Conservation (phyloP, 2,113 vertebrate species). For the Chaenogobius annularis region DNA sequence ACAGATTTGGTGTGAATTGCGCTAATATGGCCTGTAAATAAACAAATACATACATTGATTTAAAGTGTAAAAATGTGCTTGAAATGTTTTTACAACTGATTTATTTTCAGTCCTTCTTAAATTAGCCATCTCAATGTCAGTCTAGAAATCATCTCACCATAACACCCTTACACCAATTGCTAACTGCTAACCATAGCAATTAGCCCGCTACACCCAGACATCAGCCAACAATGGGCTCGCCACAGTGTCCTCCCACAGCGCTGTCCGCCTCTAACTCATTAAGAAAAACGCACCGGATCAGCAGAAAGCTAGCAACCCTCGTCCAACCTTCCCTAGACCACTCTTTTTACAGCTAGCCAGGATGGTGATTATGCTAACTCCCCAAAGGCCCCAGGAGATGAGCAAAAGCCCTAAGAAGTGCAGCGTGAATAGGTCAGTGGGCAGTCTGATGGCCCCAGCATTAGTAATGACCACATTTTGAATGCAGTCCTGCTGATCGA, state of each 20-base stretch:
- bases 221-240: slow-evolving; percentile 6
- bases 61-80: too few relatives aligned
- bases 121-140: too few relatives aligned
- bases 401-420: background rate
- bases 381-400: slow-evolving; percentile 1
- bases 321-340: slow-evolving; percentile 5
- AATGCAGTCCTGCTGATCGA: slow-evolving; percentile 30
- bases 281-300: slow-evolving; percentile 35
- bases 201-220: slow-evolving; percentile 13
- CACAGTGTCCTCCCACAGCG: background rate
- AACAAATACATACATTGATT: too few relatives aligned
- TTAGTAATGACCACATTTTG: slow-evolving; percentile 22
- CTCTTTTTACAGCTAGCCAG: slow-evolving; percentile 11
- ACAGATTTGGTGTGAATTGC: too few relatives aligned
- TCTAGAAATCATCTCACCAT: slow-evolving; percentile 9
- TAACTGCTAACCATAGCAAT: slow-evolving; percentile 24
- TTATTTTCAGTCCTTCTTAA: too few relatives aligned
- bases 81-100: too few relatives aligned
- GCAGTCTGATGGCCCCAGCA: slow-evolving; percentile 35
- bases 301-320: slow-evolving; percentile 26
- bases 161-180: slow-evolving; percentile 32
- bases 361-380: slow-evolving; percentile 22
- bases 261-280: slow-evolving; percentile 37
- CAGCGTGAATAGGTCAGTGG: slow-evolving; percentile 16
- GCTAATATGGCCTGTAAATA: too few relatives aligned